Base-by-base conservation (phyloP, 1,140 invertebrate genomes). In the Drosophila orena region DNA sequence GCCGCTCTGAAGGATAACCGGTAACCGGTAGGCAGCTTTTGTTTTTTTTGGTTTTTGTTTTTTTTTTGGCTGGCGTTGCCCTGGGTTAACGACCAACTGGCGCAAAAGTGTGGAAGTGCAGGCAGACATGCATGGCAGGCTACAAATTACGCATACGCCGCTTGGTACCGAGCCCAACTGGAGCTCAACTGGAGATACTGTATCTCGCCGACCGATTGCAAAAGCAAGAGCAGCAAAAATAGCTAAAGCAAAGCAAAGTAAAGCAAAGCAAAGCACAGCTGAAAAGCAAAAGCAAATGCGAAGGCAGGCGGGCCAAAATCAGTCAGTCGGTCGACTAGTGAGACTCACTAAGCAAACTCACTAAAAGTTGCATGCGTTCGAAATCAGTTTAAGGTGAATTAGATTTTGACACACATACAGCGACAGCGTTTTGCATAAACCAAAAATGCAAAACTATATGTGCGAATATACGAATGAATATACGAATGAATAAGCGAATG, bases 321-420 rank as follows among this genome's bases (percentile, higher is more conserved):
- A 50, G 55, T 71, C 68, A 49, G 52, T 54, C 52, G 69, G 69
- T 68, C 68, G 70, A 50, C 60, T 55, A 40, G 40, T 69, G 49
- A 76, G 65, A 68, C 81, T 76, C 81, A 50, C 47, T 50, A 49
- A 37, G 10, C 14, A 14, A 50, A 50, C 27, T 50, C n/a, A 75
- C 78, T 69, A 75, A 79, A 79, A 73, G 77, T 90, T 90, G 86
- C 86, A 90, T 86, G 79, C 76, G 78, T 65, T 90, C 50, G 59
- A 90, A 90, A 86, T 90, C 81, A 86, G 86, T 90, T 90, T 90
- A 90, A 90, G 86, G 86, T 86, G 86, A 90, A 90, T 90, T 90
- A 90, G 86, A 90, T 90, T 90, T 90, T 85, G 64, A 83, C 69
- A 88, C 74, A 85, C 56, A 77, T 62, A 58, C 30, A 65, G 38